Percentiles rank a stretch among this genome's conserved stretches.
Evolutionary conservation across 1,140 invertebrate species (phyloP).

Genomic region (Heliothis virescens): DNA sequence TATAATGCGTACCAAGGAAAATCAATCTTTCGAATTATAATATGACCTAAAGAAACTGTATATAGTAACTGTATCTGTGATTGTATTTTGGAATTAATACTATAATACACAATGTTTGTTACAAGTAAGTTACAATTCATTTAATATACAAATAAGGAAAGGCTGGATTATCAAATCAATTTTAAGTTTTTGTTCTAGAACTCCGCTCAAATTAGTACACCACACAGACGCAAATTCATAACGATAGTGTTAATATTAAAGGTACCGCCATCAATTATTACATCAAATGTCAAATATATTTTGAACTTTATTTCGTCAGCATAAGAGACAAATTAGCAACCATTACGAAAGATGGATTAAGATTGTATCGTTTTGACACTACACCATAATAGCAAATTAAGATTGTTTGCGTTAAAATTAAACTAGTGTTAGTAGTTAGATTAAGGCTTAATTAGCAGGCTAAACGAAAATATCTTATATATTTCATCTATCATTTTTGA

Average conservation of each 20-base stretch:
- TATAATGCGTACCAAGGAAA: too few species aligned
- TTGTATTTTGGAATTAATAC: too few species aligned
- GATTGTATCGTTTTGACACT: constrained; percentile 31
- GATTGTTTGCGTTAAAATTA: constrained; percentile 10
- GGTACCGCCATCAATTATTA: constrained; percentile 23
- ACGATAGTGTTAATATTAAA: not conserved
- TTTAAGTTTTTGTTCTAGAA: not conserved
- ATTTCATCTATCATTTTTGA: constrained; percentile 2
- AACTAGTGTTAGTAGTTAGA: not conserved
- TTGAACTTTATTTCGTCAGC: not conserved
- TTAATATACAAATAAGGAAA: not conserved
- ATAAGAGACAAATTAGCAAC: not conserved
- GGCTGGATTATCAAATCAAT: not conserved
- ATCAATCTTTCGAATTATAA: too few species aligned
- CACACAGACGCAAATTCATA: not conserved
- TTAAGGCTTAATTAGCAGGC: constrained; percentile 11
- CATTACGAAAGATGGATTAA: constrained; percentile 7
- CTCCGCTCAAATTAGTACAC: not conserved
- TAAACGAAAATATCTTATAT: not conserved
- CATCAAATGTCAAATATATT: not conserved
- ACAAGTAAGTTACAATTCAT: too few species aligned
- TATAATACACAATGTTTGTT: too few species aligned
- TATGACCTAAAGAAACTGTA: too few species aligned
- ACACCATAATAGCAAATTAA: not conserved
- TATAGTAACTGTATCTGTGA: too few species aligned